phyloP scores from a whole-genome alignment of 2,113 vertebrate species.

The Mola mola region DNA sequence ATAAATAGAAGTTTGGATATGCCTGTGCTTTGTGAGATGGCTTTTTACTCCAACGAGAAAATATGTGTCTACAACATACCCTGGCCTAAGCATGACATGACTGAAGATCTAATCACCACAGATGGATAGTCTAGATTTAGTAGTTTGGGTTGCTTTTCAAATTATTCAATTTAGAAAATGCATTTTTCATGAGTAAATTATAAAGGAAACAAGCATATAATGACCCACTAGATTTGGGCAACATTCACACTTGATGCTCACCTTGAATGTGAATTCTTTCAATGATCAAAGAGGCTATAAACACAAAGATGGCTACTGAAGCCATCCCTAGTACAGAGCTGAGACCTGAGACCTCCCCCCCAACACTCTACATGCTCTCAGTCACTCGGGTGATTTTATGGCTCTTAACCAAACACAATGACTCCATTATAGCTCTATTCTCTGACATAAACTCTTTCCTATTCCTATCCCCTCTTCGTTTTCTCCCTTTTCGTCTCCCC shows the following conservation, averaged over 20 bases:
- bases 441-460: slow-evolving; percentile 50
- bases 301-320: slow-evolving; percentile 9
- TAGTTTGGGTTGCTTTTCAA: background rate
- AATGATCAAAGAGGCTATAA: slow-evolving; percentile 9
- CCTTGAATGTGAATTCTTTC: background rate
- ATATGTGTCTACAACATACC: no score
- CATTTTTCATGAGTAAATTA: slow-evolving; percentile 3
- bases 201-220: background rate
- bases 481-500: slow-evolving; percentile 19
- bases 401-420: slow-evolving; percentile 77
- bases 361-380: slow-evolving; percentile 55
- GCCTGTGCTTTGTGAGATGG: no score
- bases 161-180: slow-evolving; percentile 1
- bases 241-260: slow-evolving; percentile 1
- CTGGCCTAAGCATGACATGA: no score
- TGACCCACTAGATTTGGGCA: slow-evolving; percentile 6
- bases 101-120: no score
- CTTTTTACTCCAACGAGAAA: no score
- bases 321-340: background rate
- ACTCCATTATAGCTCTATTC: slow-evolving; percentile 64
- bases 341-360: background rate
- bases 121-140: no score
- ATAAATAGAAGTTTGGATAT: no score
- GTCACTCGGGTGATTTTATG: slow-evolving; percentile 76
- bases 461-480: slow-evolving; percentile 16